phyloP scores from a whole-genome alignment of 2,113 vertebrate species.

The Dunckerocampus dactyliophorus region DNA sequence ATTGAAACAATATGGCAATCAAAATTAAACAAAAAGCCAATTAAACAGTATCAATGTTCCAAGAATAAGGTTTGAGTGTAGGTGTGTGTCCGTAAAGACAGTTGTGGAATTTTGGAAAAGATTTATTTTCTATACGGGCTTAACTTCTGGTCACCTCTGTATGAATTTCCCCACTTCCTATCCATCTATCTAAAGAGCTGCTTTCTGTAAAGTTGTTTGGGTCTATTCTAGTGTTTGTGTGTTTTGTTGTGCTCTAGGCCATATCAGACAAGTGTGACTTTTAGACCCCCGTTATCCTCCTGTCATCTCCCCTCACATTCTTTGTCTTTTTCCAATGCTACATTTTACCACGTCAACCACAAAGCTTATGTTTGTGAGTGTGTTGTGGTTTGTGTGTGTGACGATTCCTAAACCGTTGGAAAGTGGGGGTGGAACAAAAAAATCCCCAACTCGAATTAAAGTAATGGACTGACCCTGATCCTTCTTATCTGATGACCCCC shows the following conservation, averaged over 20 bases:
- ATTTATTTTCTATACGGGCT: too few species aligned
- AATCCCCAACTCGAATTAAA: constrained; percentile 48
- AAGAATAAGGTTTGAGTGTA: too few species aligned
- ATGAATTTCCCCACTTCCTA: background rate
- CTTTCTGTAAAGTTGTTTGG: background rate
- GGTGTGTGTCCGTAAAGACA: too few species aligned
- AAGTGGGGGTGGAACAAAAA: constrained; percentile 14
- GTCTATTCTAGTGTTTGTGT: constrained; percentile 11
- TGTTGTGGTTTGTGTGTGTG: background rate
- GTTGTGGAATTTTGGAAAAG: too few species aligned
- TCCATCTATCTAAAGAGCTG: background rate
- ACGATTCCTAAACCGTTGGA: constrained; percentile 8
- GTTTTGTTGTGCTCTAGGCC: constrained; percentile 39
- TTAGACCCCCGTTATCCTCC: constrained; percentile 35
- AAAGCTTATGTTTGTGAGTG: background rate
- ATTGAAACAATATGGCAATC: too few species aligned
- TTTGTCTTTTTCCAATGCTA: constrained; percentile 38
- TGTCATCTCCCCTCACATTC: constrained; percentile 26
- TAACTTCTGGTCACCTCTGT: too few species aligned
- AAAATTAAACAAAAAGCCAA: too few species aligned
- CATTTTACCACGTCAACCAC: constrained; percentile 21
- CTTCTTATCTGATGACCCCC: constrained; percentile 65
- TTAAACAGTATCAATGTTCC: too few species aligned
- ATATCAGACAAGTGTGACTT: constrained; percentile 61
- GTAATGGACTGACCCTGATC: constrained; percentile 54